Base-by-base conservation (phyloP, 1,140 invertebrate genomes). In the Macrosteles quadrilineatus region DNA sequence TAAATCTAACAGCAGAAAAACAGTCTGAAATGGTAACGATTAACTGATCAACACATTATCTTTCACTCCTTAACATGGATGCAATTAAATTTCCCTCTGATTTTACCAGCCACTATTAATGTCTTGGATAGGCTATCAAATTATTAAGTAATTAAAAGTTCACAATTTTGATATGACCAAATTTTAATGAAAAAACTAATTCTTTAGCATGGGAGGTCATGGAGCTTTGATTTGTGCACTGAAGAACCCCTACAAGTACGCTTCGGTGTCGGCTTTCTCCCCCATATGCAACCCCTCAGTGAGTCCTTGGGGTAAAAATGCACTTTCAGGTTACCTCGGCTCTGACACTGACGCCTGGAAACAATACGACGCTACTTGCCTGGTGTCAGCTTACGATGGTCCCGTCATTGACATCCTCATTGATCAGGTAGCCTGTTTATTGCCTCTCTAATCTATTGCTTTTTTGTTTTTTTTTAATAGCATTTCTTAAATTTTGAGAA, bases 121-220 rank as follows among this genome's bases (percentile, higher is more conserved):
- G n/a, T n/a, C n/a, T n/a, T n/a, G n/a, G n/a, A n/a, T n/a, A n/a
- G n/a, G n/a, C n/a, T n/a, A n/a, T n/a, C n/a, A n/a, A n/a, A n/a
- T n/a, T n/a, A n/a, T n/a, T n/a, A n/a, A n/a, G n/a, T n/a, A n/a
- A n/a, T n/a, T n/a, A n/a, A n/a, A n/a, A n/a, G n/a, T n/a, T n/a
- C n/a, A n/a, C n/a, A n/a, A n/a, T n/a, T n/a, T n/a, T n/a, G n/a
- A n/a, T n/a, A n/a, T n/a, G n/a, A n/a, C n/a, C n/a, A n/a, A n/a
- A n/a, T n/a, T n/a, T n/a, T n/a, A n/a, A n/a, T n/a, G n/a, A n/a
- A n/a, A n/a, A n/a, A n/a, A n/a, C n/a, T n/a, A n/a, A n/a, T n/a
- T n/a, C n/a, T 87, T 63, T 76, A 96, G 95, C 78, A 98, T 98
- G 96, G 97, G 97, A 65, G 97, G 97, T 66, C 96, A 98, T 83